These are phyloP conservation scores for Daktulosphaira vitifoliae DNA, from an alignment of 1,140 invertebrate species.

Conservation along the genomic window DNA sequence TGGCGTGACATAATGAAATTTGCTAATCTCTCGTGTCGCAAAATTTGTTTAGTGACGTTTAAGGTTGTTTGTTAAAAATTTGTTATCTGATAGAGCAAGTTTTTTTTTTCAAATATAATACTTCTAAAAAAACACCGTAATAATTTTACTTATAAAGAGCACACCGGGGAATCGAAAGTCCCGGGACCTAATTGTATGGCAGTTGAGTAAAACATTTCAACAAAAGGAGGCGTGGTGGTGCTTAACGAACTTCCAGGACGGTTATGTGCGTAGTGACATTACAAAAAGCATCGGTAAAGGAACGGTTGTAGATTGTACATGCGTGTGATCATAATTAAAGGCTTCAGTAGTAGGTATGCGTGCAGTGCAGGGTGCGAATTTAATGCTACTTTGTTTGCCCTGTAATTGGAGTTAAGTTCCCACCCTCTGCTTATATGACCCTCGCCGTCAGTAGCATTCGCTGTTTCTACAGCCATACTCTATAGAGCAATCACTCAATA, in stretches of 20 bases:
- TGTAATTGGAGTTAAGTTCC: slow-evolving; percentile 25
- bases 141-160: neutral
- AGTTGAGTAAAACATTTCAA: neutral
- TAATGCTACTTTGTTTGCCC: slow-evolving; percentile 22
- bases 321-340: slow-evolving; percentile 17
- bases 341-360: neutral
- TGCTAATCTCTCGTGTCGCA: neutral
- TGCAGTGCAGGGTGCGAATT: neutral
- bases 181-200: slow-evolving; percentile 18
- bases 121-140: neutral
- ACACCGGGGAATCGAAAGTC: slow-evolving; percentile 9
- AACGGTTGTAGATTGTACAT: no score
- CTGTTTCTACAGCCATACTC: no score
- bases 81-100: no score
- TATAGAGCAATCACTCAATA: no score
- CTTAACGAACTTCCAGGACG: slow-evolving; percentile 13
- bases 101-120: neutral
- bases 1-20: no score
- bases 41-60: slow-evolving; percentile 13
- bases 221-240: neutral
- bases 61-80: no score
- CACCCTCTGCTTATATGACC: no score
- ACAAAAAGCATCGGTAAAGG: no score
- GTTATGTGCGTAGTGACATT: neutral
- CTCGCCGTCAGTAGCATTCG: no score